Conservation (phyloP, 2,888 invertebrate genomes). For the Cheilosia urbana region DNA sequence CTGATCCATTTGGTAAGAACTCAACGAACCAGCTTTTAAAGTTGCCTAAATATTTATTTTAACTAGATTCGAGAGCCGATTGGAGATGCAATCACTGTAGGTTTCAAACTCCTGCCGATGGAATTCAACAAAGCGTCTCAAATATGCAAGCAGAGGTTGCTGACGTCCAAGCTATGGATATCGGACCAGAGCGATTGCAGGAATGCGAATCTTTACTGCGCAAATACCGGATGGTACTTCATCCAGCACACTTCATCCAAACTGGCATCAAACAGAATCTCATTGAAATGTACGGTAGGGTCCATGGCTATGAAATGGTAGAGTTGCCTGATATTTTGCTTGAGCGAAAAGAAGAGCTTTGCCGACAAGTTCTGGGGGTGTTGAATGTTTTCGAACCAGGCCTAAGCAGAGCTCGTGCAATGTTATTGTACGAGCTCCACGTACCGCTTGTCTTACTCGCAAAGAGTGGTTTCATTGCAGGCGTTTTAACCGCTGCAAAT, state of each 20-base stretch:
- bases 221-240: conserved; percentile 89
- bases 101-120: conserved; percentile 86
- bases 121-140: conserved; percentile 86
- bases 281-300: conserved; percentile 91
- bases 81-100: conserved; percentile 85
- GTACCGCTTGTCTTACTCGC: conserved; percentile 90
- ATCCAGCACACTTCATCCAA: conserved; percentile 90
- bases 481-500: conserved; percentile 85
- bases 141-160: conserved; percentile 89
- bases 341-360: conserved; percentile 90
- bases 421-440: conserved; percentile 92
- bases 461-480: conserved; percentile 86
- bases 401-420: conserved; percentile 90
- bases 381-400: conserved; percentile 91
- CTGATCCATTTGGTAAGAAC: conserved; percentile 87
- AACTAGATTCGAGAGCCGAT: conserved; percentile 78
- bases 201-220: conserved; percentile 86
- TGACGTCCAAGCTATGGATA: conserved; percentile 86
- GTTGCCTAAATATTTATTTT: neutral
- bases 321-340: conserved; percentile 90
- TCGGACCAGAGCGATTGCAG: conserved; percentile 87
- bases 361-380: conserved; percentile 87
- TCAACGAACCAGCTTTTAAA: neutral
- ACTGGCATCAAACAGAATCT: conserved; percentile 88
- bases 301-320: conserved; percentile 88